Conservation (phyloP, 2,888 invertebrate genomes). For the Aphelenchoides bicaudatus region DNA sequence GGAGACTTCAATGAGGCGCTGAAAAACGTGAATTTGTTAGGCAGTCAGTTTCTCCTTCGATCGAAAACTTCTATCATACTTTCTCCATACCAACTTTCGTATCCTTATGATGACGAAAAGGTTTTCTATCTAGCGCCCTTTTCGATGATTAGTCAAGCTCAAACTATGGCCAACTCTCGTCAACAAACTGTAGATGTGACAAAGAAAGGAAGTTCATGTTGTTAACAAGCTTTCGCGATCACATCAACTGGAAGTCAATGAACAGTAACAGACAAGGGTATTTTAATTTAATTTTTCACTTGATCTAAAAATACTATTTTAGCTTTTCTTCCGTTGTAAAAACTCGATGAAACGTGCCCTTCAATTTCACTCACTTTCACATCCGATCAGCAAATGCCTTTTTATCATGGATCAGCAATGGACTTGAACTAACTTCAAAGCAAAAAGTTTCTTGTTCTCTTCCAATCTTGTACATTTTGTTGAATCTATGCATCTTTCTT, state of each 20-base stretch:
- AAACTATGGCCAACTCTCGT: background rate
- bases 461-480: background rate
- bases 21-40: slow-evolving; percentile 5
- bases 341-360: background rate
- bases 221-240: background rate
- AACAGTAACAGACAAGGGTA: background rate
- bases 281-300: slow-evolving; percentile 2
- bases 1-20: background rate
- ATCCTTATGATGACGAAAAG: background rate
- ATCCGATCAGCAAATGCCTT: background rate
- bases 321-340: slow-evolving; percentile 1
- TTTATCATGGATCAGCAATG: background rate
- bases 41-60: background rate
- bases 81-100: background rate
- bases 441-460: background rate
- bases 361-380: background rate
- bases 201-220: background rate
- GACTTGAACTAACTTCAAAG: background rate
- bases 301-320: slow-evolving; percentile 1
- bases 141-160: background rate
- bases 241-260: background rate
- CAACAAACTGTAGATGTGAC: background rate
- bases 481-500: no score
- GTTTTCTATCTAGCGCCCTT: background rate
- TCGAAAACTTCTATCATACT: slow-evolving; percentile 1